Evolutionary conservation across 2,113 vertebrate species (phyloP).

Genomic region (Gadus chalcogrammus): DNA sequence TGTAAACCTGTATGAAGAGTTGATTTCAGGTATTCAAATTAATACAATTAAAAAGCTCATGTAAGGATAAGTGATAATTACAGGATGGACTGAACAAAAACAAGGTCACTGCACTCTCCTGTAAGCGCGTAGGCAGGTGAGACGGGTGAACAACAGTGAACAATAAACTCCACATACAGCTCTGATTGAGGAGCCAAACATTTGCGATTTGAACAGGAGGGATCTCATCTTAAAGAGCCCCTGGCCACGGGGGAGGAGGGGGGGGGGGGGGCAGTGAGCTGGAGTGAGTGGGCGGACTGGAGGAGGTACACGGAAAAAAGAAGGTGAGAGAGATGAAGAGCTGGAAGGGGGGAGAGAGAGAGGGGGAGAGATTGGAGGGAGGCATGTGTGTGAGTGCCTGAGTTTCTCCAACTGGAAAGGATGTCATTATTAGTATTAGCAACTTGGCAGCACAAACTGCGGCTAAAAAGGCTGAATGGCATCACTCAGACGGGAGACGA

Average conservation of each 20-base stretch:
- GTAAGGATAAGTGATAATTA: too few relatives aligned
- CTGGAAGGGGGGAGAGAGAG: background rate
- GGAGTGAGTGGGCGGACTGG: background rate
- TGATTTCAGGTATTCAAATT: too few relatives aligned
- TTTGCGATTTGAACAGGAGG: slow-evolving; percentile 9
- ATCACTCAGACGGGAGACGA: slow-evolving; percentile 31
- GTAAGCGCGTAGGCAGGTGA: too few relatives aligned
- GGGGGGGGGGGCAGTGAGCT: slow-evolving; percentile 13
- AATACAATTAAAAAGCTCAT: too few relatives aligned
- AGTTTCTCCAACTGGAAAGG: slow-evolving; percentile 8
- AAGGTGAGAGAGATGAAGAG: background rate
- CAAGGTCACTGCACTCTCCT: too few relatives aligned
- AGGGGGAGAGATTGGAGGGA: background rate
- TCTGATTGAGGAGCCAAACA: too few relatives aligned
- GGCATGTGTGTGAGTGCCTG: background rate
- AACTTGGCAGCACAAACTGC: slow-evolving; percentile 16
- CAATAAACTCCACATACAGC: too few relatives aligned
- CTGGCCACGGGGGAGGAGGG: slow-evolving; percentile 11
- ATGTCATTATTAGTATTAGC: slow-evolving; percentile 40
- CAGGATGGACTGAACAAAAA: too few relatives aligned
- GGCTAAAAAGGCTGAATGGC: slow-evolving; percentile 29
- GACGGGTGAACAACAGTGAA: too few relatives aligned
- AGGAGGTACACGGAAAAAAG: slow-evolving; percentile 1
- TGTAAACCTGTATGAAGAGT: too few relatives aligned
- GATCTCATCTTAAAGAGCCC: slow-evolving; percentile 25